Conservation (phyloP, 2,888 invertebrate genomes). For the Acleris laterana region DNA sequence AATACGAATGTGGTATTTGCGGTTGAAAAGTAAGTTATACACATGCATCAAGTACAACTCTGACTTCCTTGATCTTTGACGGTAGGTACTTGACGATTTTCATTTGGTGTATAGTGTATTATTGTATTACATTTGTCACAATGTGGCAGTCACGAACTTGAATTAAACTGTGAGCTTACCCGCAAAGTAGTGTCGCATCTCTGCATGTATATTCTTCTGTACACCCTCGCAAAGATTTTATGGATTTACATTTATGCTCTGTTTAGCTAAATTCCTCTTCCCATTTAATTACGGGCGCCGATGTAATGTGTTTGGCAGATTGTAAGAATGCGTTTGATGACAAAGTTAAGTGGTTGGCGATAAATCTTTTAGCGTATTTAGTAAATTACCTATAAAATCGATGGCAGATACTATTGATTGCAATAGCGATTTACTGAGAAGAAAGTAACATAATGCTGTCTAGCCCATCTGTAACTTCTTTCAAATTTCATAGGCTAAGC, state of each 20-base stretch:
- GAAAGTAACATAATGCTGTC: too few species aligned
- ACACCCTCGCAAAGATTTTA: conserved; percentile 61
- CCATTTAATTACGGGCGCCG: conserved; percentile 73
- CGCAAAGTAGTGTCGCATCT: conserved; percentile 1
- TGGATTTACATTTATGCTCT: conserved; percentile 77
- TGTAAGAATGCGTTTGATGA: conserved; percentile 18
- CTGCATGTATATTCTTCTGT: not conserved
- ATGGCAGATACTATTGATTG: too few species aligned
- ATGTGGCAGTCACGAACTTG: not conserved
- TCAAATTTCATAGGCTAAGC: too few species aligned
- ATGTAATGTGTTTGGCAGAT: conserved; percentile 70
- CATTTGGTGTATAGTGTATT: too few species aligned
- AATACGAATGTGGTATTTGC: too few species aligned
- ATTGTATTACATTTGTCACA: too few species aligned
- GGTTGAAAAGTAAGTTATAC: too few species aligned
- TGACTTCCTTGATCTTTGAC: too few species aligned
- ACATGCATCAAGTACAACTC: too few species aligned
- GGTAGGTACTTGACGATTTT: too few species aligned
- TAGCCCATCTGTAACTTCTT: too few species aligned
- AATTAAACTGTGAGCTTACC: not conserved
- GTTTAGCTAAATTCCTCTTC: conserved; percentile 75
- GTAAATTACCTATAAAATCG: conserved; percentile 6
- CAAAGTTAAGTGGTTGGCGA: conserved; percentile 4
- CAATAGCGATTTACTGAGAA: too few species aligned
- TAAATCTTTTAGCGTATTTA: conserved; percentile 8